phyloP scores from a whole-genome alignment of 2,113 vertebrate genomes.

The Alethe diademata region DNA sequence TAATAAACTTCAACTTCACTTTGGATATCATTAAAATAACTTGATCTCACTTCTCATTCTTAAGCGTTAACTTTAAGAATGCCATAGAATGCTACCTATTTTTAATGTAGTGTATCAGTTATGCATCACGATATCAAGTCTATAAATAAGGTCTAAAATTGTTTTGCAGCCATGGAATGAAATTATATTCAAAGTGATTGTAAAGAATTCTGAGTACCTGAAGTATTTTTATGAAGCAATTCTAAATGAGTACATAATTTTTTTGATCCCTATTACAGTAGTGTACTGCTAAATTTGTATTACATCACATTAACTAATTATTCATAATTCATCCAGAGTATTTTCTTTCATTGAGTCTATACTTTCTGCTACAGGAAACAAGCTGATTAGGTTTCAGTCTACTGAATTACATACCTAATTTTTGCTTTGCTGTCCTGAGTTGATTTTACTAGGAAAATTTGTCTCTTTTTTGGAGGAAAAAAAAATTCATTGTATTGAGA shows the following conservation, averaged over 20 bases:
- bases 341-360: neutral
- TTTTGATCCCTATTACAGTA: neutral
- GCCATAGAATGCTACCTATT: neutral
- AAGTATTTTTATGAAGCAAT: neutral
- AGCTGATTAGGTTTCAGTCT: neutral
- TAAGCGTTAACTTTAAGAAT: neutral
- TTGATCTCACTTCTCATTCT: neutral
- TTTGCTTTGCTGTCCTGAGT: neutral
- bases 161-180: neutral
- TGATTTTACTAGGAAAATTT: neutral
- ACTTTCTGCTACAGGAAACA: neutral
- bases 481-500: neutral
- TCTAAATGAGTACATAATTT: neutral
- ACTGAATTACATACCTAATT: neutral
- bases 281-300: neutral
- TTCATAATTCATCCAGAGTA: neutral
- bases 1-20: neutral
- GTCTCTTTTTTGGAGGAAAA: neutral
- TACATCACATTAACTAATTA: neutral
- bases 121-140: neutral
- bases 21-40: neutral
- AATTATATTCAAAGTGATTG: neutral
- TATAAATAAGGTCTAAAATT: neutral
- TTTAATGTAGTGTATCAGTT: neutral
- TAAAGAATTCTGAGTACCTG: neutral